Conservation (phyloP, 1,140 invertebrate species). For the Zaprionus ornatus region DNA sequence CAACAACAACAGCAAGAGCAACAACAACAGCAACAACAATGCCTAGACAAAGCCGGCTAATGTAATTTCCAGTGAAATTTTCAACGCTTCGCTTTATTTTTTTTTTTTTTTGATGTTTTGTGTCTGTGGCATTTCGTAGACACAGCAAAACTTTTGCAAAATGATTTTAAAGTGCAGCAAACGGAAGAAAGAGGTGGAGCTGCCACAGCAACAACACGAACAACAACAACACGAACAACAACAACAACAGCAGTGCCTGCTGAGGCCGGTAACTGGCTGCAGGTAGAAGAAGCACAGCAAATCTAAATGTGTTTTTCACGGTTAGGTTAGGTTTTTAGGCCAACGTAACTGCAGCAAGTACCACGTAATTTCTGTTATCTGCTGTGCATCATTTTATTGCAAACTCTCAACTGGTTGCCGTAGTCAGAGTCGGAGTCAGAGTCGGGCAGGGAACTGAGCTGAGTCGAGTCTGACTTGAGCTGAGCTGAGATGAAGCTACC, state of each 20-base stretch:
- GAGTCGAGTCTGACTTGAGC: neutral
- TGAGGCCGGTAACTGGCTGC: constrained; percentile 35
- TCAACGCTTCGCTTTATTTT: constrained; percentile 63
- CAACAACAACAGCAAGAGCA: constrained; percentile 24
- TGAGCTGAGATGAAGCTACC: constrained; percentile 47
- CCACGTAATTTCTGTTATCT: constrained; percentile 77
- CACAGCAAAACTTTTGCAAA: constrained; percentile 57
- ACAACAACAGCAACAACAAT: constrained; percentile 17
- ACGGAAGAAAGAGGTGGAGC: constrained; percentile 59
- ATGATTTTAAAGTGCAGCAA: constrained; percentile 76
- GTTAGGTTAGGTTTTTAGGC: constrained; percentile 74
- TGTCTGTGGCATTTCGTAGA: constrained; percentile 38
- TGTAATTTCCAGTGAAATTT: constrained; percentile 76
- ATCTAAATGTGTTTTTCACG: constrained; percentile 73
- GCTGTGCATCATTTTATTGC: constrained; percentile 77
- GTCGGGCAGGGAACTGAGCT: too few relatives aligned
- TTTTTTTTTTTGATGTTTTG: neutral
- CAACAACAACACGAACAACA: constrained; percentile 10
- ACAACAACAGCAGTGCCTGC: constrained; percentile 29
- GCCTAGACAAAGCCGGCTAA: constrained; percentile 43
- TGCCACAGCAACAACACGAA: constrained; percentile 47
- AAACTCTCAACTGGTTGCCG: constrained; percentile 52
- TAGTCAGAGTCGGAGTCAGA: neutral
- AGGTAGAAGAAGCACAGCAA: constrained; percentile 48
- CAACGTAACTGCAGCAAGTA: constrained; percentile 54